Percentiles rank a stretch among this genome's conserved stretches.
These are phyloP conservation scores for Calliphora vicina DNA, from an alignment of 1,140 invertebrate species.

Conservation along the genomic window DNA sequence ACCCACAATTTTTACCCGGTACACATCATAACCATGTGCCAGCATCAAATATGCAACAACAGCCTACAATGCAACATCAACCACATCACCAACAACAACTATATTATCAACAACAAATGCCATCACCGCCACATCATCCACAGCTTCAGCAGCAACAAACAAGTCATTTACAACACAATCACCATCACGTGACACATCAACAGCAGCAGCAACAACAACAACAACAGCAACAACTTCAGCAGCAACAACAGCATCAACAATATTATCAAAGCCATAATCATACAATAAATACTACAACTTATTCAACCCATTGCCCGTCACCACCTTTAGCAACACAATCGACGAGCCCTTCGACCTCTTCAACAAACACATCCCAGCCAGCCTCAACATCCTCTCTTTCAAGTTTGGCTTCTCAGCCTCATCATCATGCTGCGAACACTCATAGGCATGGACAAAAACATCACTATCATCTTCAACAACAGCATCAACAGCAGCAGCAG, in stretches of 20 bases:
- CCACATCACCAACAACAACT: slow-evolving; percentile 49
- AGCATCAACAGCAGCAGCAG: slow-evolving; percentile 40
- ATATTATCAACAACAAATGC: slow-evolving; percentile 48
- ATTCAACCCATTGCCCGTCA: slow-evolving; percentile 51
- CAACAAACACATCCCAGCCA: slow-evolving; percentile 58
- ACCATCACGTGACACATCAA: slow-evolving; percentile 44
- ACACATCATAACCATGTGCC: slow-evolving; percentile 75
- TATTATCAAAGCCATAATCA: slow-evolving; percentile 43
- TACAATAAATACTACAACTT: slow-evolving; percentile 42
- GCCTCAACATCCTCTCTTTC: slow-evolving; percentile 59
- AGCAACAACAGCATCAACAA: slow-evolving; percentile 47
- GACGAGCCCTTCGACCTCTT: slow-evolving; percentile 59
- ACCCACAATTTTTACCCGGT: slow-evolving; percentile 88
- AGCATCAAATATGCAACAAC: slow-evolving; percentile 45
- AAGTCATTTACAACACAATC: slow-evolving; percentile 40
- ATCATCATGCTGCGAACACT: slow-evolving; percentile 45
- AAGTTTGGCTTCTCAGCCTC: slow-evolving; percentile 55
- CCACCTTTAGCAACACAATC: slow-evolving; percentile 53
- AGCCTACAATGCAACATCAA: neutral
- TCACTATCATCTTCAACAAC: slow-evolving; percentile 40
- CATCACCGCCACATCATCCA: slow-evolving; percentile 36
- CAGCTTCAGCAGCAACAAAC: slow-evolving; percentile 53
- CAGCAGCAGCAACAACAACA: slow-evolving; percentile 41
- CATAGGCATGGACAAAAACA: slow-evolving; percentile 39
- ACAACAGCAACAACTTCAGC: slow-evolving; percentile 50